Evolutionary conservation across 2,888 invertebrate genomes (phyloP).

Genomic region (Heliconius ethilla): DNA sequence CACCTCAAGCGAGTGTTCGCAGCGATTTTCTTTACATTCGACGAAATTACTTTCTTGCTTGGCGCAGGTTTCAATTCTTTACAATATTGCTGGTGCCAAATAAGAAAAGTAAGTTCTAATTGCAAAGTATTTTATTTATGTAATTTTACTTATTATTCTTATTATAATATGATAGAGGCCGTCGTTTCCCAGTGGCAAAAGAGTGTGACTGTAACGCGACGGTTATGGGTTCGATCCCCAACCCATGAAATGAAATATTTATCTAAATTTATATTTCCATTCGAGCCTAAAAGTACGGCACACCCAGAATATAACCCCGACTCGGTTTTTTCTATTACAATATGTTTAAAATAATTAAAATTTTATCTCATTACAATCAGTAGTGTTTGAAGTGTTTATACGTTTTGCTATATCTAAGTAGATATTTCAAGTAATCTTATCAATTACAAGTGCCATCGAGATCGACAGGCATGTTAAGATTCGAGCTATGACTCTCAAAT

Average conservation of each 20-base stretch:
- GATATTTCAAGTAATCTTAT: conserved; percentile 59
- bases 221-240: no score
- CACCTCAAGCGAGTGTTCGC: conserved; percentile 39
- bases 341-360: conserved; percentile 4
- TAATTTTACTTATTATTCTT: neutral
- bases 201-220: no score
- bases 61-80: conserved; percentile 22
- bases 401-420: conserved; percentile 24
- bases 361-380: conserved; percentile 24
- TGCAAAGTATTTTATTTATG: neutral
- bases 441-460: conserved; percentile 63
- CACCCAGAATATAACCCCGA: no score
- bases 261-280: no score
- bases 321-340: neutral
- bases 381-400: conserved; percentile 34
- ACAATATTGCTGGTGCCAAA: conserved; percentile 1
- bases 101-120: neutral
- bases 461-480: conserved; percentile 62
- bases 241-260: no score
- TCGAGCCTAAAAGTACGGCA: no score
- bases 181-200: no score
- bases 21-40: conserved; percentile 36
- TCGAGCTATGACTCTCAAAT: conserved; percentile 58
- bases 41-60: conserved; percentile 37
- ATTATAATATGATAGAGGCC: no score